These are phyloP conservation scores for Philonicus albiceps DNA, from an alignment of 2,888 invertebrate species.

Conservation along the genomic window DNA sequence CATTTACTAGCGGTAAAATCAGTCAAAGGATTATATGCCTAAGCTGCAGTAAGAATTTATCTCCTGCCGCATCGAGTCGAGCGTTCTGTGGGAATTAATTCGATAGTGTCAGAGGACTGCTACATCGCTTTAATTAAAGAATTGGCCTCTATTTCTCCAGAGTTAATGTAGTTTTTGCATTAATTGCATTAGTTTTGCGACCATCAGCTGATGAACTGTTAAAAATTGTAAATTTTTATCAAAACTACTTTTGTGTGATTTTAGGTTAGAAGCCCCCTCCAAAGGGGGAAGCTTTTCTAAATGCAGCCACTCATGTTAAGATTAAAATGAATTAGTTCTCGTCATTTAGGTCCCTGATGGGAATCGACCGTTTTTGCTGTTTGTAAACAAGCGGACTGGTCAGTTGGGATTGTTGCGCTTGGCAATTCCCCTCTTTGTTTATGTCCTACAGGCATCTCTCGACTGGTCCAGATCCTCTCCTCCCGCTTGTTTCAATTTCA, in stretches of 20 bases:
- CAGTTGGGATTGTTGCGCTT: background rate
- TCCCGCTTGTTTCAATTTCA: background rate
- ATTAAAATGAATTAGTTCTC: background rate
- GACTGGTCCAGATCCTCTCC: background rate
- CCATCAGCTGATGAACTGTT: background rate
- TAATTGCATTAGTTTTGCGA: no score
- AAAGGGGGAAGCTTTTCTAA: background rate
- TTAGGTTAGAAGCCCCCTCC: background rate
- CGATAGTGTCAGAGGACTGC: background rate
- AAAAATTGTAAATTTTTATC: background rate
- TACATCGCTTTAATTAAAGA: background rate
- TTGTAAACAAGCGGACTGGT: background rate
- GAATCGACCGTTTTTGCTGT: background rate
- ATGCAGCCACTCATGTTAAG: background rate
- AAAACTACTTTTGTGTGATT: background rate
- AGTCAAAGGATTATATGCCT: background rate
- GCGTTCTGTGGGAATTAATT: background rate
- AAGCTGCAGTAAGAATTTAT: background rate
- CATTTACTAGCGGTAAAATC: background rate
- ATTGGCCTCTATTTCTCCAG: background rate
- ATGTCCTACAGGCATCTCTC: background rate
- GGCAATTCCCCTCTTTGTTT: background rate
- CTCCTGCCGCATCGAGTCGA: background rate
- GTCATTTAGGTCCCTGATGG: background rate
- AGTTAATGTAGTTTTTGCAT: background rate